Percentiles rank a stretch among this genome's conserved stretches.
phyloP scores from a whole-genome alignment of 1,140 invertebrate species.

The Charaxes varanes region DNA sequence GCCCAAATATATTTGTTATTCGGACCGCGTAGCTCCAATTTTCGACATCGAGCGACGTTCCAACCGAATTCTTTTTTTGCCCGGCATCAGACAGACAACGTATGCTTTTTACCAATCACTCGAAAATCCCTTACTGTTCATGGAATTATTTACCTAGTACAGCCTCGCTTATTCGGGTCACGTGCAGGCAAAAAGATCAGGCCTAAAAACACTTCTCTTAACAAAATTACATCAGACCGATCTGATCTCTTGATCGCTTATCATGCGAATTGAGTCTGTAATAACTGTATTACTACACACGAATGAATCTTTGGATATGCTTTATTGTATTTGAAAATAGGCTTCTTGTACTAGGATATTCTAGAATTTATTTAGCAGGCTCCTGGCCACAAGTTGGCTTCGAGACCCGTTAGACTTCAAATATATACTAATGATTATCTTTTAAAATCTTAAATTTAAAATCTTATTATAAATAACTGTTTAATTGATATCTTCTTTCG shows the following conservation, averaged over 20 bases:
- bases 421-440: no score
- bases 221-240: conserved; percentile 13
- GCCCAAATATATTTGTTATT: no score
- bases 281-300: conserved; percentile 2
- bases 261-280: conserved; percentile 5
- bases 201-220: conserved; percentile 17
- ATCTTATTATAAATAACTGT: no score
- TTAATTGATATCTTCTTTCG: no score
- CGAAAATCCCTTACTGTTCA: conserved; percentile 20
- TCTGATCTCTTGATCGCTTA: conserved; percentile 3
- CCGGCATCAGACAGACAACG: background rate
- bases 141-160: conserved; percentile 22
- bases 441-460: no score
- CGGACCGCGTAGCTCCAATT: conserved; percentile 13
- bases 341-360: no score
- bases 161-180: conserved; percentile 12
- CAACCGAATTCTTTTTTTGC: conserved; percentile 7
- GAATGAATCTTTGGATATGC: no score
- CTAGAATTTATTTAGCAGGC: no score
- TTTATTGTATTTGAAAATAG: no score
- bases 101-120: conserved; percentile 20
- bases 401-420: no score
- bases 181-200: conserved; percentile 14
- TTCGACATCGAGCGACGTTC: conserved; percentile 11
- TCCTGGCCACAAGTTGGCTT: no score